Evolutionary conservation across 2,113 vertebrate genomes (phyloP).

Genomic region (Arvicanthis niloticus): DNA sequence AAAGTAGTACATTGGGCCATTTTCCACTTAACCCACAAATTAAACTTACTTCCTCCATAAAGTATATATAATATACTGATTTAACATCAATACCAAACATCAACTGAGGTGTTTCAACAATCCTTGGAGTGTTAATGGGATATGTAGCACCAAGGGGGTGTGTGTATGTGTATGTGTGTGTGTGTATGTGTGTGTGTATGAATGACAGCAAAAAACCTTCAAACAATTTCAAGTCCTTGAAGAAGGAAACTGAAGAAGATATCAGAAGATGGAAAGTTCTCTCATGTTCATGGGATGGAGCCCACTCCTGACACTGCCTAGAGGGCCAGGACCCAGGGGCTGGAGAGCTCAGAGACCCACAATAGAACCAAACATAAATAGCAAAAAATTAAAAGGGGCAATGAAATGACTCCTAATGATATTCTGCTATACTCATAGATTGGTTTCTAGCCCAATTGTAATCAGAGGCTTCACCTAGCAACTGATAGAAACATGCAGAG

Average conservation of each 20-base stretch:
- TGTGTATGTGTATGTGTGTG: not conserved
- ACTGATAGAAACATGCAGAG: not conserved
- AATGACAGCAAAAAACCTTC: too few species aligned
- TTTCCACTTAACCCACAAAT: not conserved
- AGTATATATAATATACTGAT: not conserved
- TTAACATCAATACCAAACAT: slow-evolving; percentile 6
- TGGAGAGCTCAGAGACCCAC: not conserved
- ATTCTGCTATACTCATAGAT: not conserved
- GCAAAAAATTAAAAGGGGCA: too few species aligned
- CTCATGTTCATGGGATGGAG: not conserved
- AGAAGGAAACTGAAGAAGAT: not conserved
- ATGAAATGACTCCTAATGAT: not conserved
- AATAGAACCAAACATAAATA: not conserved
- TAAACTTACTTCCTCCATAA: not conserved
- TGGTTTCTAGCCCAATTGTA: not conserved
- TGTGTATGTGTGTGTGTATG: too few species aligned
- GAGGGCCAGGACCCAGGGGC: not conserved
- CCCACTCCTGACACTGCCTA: not conserved
- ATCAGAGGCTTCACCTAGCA: not conserved
- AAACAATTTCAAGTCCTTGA: not conserved
- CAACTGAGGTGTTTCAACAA: not conserved
- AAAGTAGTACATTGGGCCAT: not conserved
- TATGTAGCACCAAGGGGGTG: not conserved
- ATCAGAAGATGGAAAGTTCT: too few species aligned
- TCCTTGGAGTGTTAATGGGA: not conserved